Evolutionary conservation across 2,888 invertebrate genomes (phyloP).

Genomic region (Seira sanloemensis): DNA sequence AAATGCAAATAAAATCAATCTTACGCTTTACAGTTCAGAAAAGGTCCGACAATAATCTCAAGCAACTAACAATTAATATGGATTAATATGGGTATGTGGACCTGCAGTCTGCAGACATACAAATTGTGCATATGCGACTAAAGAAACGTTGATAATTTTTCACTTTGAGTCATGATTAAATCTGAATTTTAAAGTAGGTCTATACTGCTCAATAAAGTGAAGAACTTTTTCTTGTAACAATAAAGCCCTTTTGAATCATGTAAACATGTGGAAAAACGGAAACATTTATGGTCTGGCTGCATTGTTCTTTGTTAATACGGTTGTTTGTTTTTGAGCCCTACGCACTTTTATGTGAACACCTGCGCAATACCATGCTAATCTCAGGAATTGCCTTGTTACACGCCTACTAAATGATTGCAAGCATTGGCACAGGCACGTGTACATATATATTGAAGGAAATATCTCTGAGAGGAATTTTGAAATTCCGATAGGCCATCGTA

Average conservation of each 20-base stretch:
- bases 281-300: constrained; percentile 26
- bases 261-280: constrained; percentile 33
- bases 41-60: no score
- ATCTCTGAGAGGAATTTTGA: neutral
- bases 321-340: constrained; percentile 32
- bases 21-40: no score
- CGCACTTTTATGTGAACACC: constrained; percentile 23
- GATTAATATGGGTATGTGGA: no score
- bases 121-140: no score
- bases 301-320: constrained; percentile 1
- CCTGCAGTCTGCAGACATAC: no score
- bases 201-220: no score
- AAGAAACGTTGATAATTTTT: no score
- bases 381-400: constrained; percentile 25
- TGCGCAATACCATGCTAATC: neutral
- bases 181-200: no score
- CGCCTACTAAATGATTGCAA: constrained; percentile 37
- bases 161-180: no score
- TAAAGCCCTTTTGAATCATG: neutral
- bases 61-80: no score
- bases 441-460: neutral
- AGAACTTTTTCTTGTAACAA: neutral
- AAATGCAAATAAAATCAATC: neutral
- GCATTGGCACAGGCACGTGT: constrained; percentile 32
- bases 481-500: neutral